Percentiles rank a stretch among this genome's conserved stretches.
Conservation (phyloP, 2,113 vertebrate species). For the Parotia lawesii region DNA sequence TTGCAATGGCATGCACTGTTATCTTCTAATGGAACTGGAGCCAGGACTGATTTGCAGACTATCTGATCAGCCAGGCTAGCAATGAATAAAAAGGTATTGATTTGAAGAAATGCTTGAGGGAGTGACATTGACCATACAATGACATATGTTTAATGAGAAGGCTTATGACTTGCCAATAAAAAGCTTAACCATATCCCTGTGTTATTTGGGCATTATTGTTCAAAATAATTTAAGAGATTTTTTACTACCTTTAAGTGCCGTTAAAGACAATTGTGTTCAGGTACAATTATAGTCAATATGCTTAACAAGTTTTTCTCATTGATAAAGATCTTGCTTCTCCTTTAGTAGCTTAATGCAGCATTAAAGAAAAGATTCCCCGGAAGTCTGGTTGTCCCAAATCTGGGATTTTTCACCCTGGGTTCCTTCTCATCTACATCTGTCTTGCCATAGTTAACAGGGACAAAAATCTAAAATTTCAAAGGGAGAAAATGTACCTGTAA, state of each 20-base stretch:
- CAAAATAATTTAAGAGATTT: slow-evolving; percentile 53
- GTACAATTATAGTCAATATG: background rate
- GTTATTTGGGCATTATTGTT: slow-evolving; percentile 23
- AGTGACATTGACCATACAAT: slow-evolving; percentile 51
- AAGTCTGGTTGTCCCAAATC: background rate
- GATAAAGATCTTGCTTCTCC: background rate
- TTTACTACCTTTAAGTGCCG: slow-evolving; percentile 15
- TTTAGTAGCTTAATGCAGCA: background rate
- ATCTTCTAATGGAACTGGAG: slow-evolving; percentile 7
- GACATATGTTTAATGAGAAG: slow-evolving; percentile 42
- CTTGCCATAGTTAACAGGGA: background rate
- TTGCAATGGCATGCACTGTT: background rate
- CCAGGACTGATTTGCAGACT: slow-evolving; percentile 12
- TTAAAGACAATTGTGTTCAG: background rate
- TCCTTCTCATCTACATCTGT: background rate
- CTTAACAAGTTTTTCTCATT: background rate
- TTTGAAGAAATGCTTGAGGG: slow-evolving; percentile 31
- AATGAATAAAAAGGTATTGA: slow-evolving; percentile 42
- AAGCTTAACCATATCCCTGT: slow-evolving; percentile 24
- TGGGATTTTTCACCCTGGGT: background rate
- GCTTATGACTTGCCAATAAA: slow-evolving; percentile 32
- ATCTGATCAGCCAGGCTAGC: slow-evolving; percentile 27
- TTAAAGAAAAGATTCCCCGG: background rate
- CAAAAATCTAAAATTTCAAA: background rate
- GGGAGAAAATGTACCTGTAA: background rate